Conservation (phyloP, 2,888 invertebrate species). For the Cataglyphis livida region DNA sequence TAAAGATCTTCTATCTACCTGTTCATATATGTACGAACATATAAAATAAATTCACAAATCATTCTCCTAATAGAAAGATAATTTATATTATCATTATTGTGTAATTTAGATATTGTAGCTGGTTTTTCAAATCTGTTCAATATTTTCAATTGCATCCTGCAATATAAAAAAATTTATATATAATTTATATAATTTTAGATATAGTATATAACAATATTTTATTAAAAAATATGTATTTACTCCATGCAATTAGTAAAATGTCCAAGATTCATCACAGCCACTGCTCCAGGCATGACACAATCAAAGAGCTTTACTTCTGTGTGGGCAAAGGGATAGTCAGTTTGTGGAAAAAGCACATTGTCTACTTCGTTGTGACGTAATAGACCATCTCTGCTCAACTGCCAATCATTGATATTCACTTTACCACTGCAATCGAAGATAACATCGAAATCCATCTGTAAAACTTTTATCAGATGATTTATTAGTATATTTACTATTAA, state of each 20-base stretch:
- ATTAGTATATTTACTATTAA: background rate
- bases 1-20: conserved; percentile 65
- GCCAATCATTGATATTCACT: conserved; percentile 81
- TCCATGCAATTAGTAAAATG: conserved; percentile 79
- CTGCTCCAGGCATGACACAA: conserved; percentile 72
- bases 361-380: conserved; percentile 75
- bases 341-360: conserved; percentile 68
- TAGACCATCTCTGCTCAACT: conserved; percentile 73
- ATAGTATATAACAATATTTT: background rate
- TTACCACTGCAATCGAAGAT: conserved; percentile 81
- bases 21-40: conserved; percentile 77
- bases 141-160: conserved; percentile 78
- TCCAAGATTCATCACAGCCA: conserved; percentile 76
- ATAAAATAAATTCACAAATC: conserved; percentile 77
- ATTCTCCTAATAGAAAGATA: conserved; percentile 74
- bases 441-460: conserved; percentile 72
- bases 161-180: conserved; percentile 17
- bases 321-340: conserved; percentile 53
- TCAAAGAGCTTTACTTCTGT: conserved; percentile 75
- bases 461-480: background rate
- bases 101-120: conserved; percentile 17
- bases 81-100: conserved; percentile 63
- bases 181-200: too few relatives aligned
- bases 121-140: conserved; percentile 74
- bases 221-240: conserved; percentile 69